Evolutionary conservation across 2,888 invertebrate genomes (phyloP).

Genomic region (Cephalotes varians): DNA sequence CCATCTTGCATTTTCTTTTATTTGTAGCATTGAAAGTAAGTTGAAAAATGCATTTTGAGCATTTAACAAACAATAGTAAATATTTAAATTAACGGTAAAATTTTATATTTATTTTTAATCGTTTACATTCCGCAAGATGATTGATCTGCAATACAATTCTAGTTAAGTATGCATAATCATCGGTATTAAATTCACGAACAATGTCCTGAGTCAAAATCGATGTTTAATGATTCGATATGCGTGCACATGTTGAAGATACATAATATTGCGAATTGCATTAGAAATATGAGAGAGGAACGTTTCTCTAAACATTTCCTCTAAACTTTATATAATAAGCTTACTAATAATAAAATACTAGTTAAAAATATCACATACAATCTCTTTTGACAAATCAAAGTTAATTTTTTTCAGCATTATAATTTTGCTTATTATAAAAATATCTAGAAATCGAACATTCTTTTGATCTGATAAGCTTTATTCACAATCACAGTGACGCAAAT

Average conservation of each 20-base stretch:
- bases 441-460: background rate
- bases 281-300: background rate
- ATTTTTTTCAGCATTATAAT: background rate
- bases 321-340: background rate
- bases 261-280: background rate
- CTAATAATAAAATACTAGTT: background rate
- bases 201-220: background rate
- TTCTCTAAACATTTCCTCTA: too few species aligned
- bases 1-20: background rate
- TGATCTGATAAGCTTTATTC: background rate
- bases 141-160: background rate
- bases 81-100: slow-evolving; percentile 21
- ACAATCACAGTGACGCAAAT: background rate
- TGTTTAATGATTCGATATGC: background rate
- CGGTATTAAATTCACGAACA: background rate
- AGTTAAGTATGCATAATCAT: background rate
- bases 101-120: background rate
- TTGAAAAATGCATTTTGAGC: background rate
- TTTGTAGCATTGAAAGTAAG: background rate
- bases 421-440: background rate
- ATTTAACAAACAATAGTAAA: background rate
- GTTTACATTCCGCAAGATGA: background rate
- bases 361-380: background rate
- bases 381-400: background rate
- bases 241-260: background rate